Base-by-base conservation (phyloP, 2,888 invertebrate species). In the Pristionchus arcanus region DNA sequence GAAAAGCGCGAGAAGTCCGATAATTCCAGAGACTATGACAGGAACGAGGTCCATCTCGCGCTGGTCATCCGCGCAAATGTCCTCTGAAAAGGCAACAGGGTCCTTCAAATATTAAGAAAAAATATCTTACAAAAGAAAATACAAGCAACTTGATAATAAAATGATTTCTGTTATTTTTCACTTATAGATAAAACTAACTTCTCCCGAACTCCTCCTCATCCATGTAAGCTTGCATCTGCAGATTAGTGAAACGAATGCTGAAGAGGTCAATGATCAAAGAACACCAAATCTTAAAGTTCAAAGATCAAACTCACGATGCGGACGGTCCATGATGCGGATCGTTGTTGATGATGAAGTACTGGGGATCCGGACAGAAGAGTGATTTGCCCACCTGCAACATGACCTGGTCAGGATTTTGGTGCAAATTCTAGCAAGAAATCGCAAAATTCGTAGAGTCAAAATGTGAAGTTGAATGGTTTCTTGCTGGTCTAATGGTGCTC, bases 31-130 rank as follows among this genome's bases (percentile, higher is more conserved):
- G 28, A 93, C 92, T 59, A 92, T 92, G 5, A 93, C 91, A 16
- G 93, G 92, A 28, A 93, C 90, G 16, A 90, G 84, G 85, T 93
- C 93, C 21, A 92, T 91, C 21, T 90, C 90, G 16, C 63, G 89
- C 81, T 93, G 92, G 74, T 93, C 93, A 11, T 90, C 91, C 1
- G 92, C 90, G 84, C 93, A 93, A 4, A 89, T 92, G 83, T 90
- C 89, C 59, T 89, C 93, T 93, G 90, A 37, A 91, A 90, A 2
- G 7, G 25, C 21, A n/a, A 63, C n/a, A 21, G 21, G 1, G 4
- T 66, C 5, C 1, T 66, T 66, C 25, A n/a, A n/a, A n/a, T 21
- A 5, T 9, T 15, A 21, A 25, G 63, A 4, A 15, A 4, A 31
- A 68, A 28, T n/a, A 9, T 7, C 5, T 68, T 68, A 16, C 2